Conservation (phyloP, 92 coral and sea anemone genomes). For the Parazoanthus darwini region DNA sequence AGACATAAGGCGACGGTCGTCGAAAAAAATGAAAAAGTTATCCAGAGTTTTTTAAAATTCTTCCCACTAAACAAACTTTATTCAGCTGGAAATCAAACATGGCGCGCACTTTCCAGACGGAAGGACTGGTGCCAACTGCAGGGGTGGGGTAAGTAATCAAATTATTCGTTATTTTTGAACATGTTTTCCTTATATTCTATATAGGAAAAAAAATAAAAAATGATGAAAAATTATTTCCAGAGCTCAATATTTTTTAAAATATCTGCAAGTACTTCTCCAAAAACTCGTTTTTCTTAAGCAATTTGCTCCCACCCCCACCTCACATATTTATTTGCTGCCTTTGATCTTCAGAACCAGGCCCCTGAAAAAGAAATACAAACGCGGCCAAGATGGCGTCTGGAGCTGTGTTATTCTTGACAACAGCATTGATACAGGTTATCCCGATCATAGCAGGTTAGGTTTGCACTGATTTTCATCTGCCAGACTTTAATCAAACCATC, state of each 20-base stretch:
- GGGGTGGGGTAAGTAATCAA: not conserved
- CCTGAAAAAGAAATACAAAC: not conserved
- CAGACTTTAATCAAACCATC: not conserved
- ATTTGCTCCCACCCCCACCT: not conserved
- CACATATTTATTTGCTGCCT: not conserved
- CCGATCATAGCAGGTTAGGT: not conserved
- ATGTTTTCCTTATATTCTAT: not conserved
- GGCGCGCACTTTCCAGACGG: not conserved
- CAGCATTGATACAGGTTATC: constrained; percentile 3
- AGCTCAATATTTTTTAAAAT: not conserved
- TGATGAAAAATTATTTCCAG: not conserved
- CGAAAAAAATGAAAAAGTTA: too few species aligned
- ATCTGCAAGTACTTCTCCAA: not conserved
- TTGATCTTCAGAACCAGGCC: constrained; percentile 16
- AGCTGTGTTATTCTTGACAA: constrained; percentile 27
- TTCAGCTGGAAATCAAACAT: not conserved
- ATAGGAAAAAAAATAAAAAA: not conserved
- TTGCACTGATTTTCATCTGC: not conserved
- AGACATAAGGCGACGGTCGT: too few species aligned
- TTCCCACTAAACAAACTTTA: too few species aligned
- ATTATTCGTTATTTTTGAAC: not conserved
- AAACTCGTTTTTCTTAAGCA: not conserved
- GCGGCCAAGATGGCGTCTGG: constrained; percentile 41
- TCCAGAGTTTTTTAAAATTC: too few species aligned
- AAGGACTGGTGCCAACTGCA: not conserved